Evolutionary conservation across 2,113 vertebrate species (phyloP).

Genomic region (Polypterus bichir): DNA sequence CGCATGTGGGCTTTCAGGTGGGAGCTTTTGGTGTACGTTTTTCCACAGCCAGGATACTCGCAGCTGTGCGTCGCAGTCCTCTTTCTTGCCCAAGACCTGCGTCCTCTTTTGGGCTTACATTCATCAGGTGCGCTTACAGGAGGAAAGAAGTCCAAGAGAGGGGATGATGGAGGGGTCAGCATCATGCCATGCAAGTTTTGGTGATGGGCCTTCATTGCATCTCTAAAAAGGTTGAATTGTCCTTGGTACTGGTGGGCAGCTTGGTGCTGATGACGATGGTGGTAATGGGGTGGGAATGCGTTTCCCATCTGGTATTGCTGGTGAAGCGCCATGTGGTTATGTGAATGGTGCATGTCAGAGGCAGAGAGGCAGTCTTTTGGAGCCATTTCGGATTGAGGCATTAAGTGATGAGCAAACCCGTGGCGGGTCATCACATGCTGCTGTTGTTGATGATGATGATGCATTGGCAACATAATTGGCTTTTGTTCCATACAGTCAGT

Average conservation of each 20-base stretch:
- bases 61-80: slow-evolving; percentile 80
- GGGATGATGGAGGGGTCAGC: slow-evolving; percentile 75
- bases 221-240: slow-evolving; percentile 59
- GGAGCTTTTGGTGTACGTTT: slow-evolving; percentile 85
- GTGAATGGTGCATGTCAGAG: slow-evolving; percentile 35
- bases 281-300: slow-evolving; percentile 50
- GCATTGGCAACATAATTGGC: slow-evolving; percentile 27
- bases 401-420: slow-evolving; percentile 34
- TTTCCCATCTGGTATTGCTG: slow-evolving; percentile 39
- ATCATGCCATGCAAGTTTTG: slow-evolving; percentile 51
- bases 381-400: slow-evolving; percentile 32
- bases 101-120: slow-evolving; percentile 66
- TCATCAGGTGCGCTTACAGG: slow-evolving; percentile 45
- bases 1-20: slow-evolving; percentile 85
- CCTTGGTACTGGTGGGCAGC: slow-evolving; percentile 52
- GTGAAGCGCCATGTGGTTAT: slow-evolving; percentile 24
- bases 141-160: slow-evolving; percentile 64
- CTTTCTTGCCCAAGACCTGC: slow-evolving; percentile 73
- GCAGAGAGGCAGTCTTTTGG: slow-evolving; percentile 41
- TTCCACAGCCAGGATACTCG: slow-evolving; percentile 78
- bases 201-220: slow-evolving; percentile 48
- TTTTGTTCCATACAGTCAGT: slow-evolving; percentile 54
- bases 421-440: slow-evolving; percentile 28
- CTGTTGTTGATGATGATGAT: slow-evolving; percentile 32
- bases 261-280: slow-evolving; percentile 27